Percentiles rank a stretch among this genome's conserved stretches.
These are phyloP conservation scores for Allolobophora icterica DNA, from an alignment of 2,888 invertebrate genomes.

Conservation along the genomic window DNA sequence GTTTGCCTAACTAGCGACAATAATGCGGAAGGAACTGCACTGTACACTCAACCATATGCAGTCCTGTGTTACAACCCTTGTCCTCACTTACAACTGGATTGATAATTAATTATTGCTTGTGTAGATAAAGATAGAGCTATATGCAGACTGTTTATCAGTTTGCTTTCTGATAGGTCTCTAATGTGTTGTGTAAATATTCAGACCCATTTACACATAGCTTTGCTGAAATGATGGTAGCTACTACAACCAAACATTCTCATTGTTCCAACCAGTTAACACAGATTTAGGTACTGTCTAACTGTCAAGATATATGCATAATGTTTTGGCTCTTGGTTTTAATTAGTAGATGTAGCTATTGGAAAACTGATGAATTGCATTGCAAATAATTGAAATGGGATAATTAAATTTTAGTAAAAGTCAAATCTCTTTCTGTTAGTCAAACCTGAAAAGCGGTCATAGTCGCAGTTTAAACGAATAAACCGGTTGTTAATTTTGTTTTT, in stretches of 20 bases:
- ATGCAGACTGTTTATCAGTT: neutral
- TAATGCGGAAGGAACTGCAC: neutral
- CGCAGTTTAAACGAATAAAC: neutral
- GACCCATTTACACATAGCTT: neutral
- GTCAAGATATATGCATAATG: neutral
- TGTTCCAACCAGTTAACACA: neutral
- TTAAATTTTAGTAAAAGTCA: neutral
- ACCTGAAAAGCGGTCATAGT: neutral
- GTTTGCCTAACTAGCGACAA: neutral
- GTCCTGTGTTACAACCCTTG: neutral
- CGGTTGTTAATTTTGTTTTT: neutral
- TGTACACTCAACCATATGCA: neutral
- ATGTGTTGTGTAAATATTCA: neutral
- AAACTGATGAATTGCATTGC: neutral
- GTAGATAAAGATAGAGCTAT: neutral
- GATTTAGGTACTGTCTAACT: neutral
- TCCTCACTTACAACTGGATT: neutral
- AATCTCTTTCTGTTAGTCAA: neutral
- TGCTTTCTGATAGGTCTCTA: neutral
- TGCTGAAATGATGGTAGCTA: neutral
- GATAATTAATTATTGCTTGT: neutral
- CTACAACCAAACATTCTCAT: neutral
- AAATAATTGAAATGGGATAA: neutral
- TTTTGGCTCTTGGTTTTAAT: neutral
- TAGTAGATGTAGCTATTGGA: neutral